phyloP scores from a whole-genome alignment of 2,888 invertebrate species.

The Drosophila tanythrix region DNA sequence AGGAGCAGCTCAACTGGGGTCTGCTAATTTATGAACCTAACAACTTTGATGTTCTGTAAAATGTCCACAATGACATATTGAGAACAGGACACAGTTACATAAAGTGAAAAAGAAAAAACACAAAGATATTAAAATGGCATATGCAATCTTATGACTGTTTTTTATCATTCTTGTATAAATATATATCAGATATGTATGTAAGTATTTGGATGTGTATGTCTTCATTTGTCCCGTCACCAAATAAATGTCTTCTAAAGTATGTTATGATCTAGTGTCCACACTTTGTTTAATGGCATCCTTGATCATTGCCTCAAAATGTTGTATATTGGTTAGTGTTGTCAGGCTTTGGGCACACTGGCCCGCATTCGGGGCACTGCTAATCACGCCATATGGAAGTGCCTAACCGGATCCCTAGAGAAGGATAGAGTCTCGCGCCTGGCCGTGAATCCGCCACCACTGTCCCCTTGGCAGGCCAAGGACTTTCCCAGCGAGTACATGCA shows the following conservation, averaged over 20 bases:
- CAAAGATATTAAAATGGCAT: conserved; percentile 5
- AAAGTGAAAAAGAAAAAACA: neutral
- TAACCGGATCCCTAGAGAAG: conserved; percentile 6
- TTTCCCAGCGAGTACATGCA: conserved; percentile 67
- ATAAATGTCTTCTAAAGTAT: neutral
- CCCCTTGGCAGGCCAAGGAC: conserved; percentile 65
- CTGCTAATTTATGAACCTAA: conserved; percentile 67
- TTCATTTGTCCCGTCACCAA: neutral
- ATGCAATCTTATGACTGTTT: neutral
- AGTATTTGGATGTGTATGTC: neutral
- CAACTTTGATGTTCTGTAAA: conserved; percentile 73
- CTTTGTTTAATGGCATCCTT: conserved; percentile 35
- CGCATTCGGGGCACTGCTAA: conserved; percentile 71
- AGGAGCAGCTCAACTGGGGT: conserved; percentile 21
- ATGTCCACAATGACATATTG: conserved; percentile 72
- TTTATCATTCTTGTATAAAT: neutral
- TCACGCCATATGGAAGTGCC: conserved; percentile 61
- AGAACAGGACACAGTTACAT: conserved; percentile 10
- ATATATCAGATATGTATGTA: neutral
- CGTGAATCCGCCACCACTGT: conserved; percentile 72
- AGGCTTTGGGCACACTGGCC: conserved; percentile 65
- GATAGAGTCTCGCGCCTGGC: conserved; percentile 13
- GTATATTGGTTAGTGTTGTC: conserved; percentile 66
- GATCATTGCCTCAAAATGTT: conserved; percentile 55
- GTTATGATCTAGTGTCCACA: conserved; percentile 33